Percentiles rank a stretch among this genome's conserved stretches.
Evolutionary conservation across 1,140 invertebrate genomes (phyloP).

Genomic region (Kradibia gibbosae): DNA sequence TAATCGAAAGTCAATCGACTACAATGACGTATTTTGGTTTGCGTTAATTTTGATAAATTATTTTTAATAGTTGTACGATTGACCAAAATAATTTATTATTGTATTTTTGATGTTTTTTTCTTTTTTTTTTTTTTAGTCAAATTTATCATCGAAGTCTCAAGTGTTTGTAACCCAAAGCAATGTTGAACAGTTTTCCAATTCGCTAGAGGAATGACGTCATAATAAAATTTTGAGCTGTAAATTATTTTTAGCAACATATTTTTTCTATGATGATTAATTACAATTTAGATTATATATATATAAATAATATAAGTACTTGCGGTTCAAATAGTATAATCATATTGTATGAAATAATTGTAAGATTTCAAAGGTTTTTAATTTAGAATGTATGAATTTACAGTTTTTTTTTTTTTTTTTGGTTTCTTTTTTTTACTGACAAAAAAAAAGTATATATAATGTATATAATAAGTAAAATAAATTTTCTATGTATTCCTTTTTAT

Average conservation of each 20-base stretch:
- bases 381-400: not conserved
- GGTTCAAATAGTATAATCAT: conserved; percentile 32
- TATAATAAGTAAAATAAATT: conserved; percentile 23
- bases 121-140: conserved; percentile 56
- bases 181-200: conserved; percentile 62
- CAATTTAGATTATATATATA: conserved; percentile 10
- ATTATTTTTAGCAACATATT: conserved; percentile 44
- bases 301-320: conserved; percentile 24
- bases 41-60: no score
- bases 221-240: conserved; percentile 31
- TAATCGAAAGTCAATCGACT: no score
- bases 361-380: conserved; percentile 26
- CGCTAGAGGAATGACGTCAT: conserved; percentile 58
- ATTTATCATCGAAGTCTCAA: conserved; percentile 60
- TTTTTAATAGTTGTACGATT: no score
- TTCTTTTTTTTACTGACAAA: conserved; percentile 10
- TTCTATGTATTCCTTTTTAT: conserved; percentile 32
- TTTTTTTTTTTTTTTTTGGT: not conserved
- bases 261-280: conserved; percentile 34
- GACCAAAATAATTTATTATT: not conserved
- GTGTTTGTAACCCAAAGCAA: conserved; percentile 64
- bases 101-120: conserved; percentile 38
- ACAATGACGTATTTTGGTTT: no score
- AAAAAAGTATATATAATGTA: conserved; percentile 1
- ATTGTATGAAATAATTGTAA: conserved; percentile 36